These are phyloP conservation scores for Epistrophella euchroma DNA, from an alignment of 2,888 invertebrate genomes.

Conservation along the genomic window DNA sequence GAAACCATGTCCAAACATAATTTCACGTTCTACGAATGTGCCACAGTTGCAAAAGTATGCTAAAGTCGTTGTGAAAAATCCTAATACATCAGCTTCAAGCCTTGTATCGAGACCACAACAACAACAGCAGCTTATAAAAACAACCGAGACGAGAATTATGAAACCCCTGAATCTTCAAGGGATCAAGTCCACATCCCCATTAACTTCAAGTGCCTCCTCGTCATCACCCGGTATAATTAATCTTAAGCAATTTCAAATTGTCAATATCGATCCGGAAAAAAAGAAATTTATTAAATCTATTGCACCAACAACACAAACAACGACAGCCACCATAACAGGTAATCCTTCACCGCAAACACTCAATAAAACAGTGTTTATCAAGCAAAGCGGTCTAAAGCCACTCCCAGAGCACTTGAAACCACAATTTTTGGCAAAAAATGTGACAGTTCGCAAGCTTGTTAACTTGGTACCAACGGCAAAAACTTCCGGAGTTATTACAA, in stretches of 20 bases:
- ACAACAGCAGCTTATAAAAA: conserved; percentile 50
- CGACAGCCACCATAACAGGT: not conserved
- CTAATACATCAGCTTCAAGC: conserved; percentile 78
- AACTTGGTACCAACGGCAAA: conserved; percentile 78
- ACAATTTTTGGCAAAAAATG: conserved; percentile 79
- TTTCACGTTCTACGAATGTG: conserved; percentile 78
- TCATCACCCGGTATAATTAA: conserved; percentile 76
- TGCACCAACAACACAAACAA: conserved; percentile 8
- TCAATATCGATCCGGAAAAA: conserved; percentile 70
- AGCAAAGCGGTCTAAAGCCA: conserved; percentile 78
- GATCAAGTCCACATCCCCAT: conserved; percentile 71
- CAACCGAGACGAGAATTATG: conserved; percentile 64
- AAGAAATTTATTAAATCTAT: conserved; percentile 55
- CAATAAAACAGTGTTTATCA: conserved; percentile 79
- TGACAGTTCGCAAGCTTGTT: conserved; percentile 80
- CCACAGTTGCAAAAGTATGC: conserved; percentile 79
- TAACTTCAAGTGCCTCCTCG: conserved; percentile 38
- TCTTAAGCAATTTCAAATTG: conserved; percentile 78
- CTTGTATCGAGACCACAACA: conserved; percentile 73
- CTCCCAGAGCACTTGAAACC: conserved; percentile 77
- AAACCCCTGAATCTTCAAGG: conserved; percentile 78
- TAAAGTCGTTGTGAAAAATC: conserved; percentile 80
- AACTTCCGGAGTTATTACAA: conserved; percentile 72
- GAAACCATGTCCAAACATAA: conserved; percentile 81
- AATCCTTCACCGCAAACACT: conserved; percentile 27